Conservation (phyloP, 2,113 vertebrate genomes). For the Phalacrocorax pelagicus region DNA sequence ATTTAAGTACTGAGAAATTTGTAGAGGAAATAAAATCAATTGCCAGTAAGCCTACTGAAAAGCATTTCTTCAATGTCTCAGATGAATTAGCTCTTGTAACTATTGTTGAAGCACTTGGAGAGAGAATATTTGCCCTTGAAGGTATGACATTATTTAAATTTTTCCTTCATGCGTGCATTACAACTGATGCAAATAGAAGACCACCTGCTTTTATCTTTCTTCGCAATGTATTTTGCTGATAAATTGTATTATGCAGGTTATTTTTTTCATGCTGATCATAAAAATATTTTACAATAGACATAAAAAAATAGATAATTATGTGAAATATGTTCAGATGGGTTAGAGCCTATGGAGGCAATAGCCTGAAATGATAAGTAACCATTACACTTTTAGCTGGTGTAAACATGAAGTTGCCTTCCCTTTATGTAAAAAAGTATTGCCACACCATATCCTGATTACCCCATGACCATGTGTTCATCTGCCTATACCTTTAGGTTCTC, state of each 20-base stretch:
- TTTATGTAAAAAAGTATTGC: not conserved
- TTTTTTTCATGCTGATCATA: not conserved
- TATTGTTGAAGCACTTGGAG: slow-evolving; percentile 91
- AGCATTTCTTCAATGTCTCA: slow-evolving; percentile 98
- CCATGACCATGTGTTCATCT: not conserved
- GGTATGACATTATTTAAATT: slow-evolving; percentile 74
- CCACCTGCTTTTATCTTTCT: not conserved
- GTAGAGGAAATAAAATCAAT: slow-evolving; percentile 91
- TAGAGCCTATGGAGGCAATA: not conserved
- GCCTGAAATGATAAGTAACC: not conserved
- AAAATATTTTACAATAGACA: not conserved
- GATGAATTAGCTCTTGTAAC: slow-evolving; percentile 88
- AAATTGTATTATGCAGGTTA: not conserved
- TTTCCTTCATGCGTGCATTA: not conserved
- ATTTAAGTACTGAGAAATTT: slow-evolving; percentile 86
- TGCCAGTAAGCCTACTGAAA: slow-evolving; percentile 84
- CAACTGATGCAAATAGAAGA: not conserved
- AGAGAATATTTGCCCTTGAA: slow-evolving; percentile 94
- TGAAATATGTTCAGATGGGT: not conserved
- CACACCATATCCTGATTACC: not conserved
- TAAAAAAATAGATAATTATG: not conserved
- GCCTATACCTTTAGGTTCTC: not conserved
- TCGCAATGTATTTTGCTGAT: not conserved
- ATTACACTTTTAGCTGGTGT: not conserved
- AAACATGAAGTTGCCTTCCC: not conserved